Conservation (phyloP, 2,113 vertebrate genomes). For the Takifugu bimaculatus region DNA sequence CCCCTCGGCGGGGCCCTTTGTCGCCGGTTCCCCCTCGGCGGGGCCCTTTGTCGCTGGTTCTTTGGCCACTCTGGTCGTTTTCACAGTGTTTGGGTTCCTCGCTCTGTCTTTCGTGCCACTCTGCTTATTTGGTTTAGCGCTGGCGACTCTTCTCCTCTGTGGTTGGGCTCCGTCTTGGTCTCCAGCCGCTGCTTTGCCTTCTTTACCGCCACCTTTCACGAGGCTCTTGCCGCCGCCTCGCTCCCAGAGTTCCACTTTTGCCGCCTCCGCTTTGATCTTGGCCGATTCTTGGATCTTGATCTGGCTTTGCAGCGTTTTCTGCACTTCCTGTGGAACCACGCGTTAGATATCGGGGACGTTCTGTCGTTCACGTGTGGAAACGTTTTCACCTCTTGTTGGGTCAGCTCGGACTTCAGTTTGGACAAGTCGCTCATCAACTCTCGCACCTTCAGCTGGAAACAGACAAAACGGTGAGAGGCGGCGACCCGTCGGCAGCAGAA, state of each 20-base stretch:
- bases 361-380: not conserved
- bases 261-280: not conserved
- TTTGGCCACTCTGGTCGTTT: not conserved
- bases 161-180: not conserved
- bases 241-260: not conserved
- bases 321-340: slow-evolving; percentile 23
- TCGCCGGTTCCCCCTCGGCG: too few species aligned
- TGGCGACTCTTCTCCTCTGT: too few species aligned
- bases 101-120: too few species aligned
- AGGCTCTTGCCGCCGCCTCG: not conserved
- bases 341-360: not conserved
- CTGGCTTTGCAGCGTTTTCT: slow-evolving; percentile 5
- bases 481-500: too few species aligned
- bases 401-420: slow-evolving; percentile 36
- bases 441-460: slow-evolving; percentile 38
- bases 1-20: too few species aligned
- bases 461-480: not conserved
- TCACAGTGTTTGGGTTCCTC: not conserved
- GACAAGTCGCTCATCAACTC: slow-evolving; percentile 38
- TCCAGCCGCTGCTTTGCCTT: not conserved
- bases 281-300: not conserved
- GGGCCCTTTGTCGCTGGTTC: too few species aligned
- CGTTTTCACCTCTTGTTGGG: slow-evolving; percentile 37
- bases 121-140: too few species aligned
- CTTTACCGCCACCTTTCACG: not conserved